A percentile compares a stretch with the other conserved stretches of the same genome.
phyloP scores from a whole-genome alignment of 2,113 vertebrate species.

The Bostrychus sinensis region DNA sequence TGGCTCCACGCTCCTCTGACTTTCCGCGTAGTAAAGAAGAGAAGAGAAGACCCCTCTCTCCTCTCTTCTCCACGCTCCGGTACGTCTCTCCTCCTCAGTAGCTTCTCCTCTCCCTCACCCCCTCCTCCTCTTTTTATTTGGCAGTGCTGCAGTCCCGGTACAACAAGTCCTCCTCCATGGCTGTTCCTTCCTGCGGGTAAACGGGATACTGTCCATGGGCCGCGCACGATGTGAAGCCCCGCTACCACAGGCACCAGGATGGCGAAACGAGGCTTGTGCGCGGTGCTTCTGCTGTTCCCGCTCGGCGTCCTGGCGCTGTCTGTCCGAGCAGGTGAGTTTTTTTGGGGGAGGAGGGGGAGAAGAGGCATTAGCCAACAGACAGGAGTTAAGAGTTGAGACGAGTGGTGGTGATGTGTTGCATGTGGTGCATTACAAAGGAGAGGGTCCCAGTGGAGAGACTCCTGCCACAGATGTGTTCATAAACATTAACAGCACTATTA shows the following conservation, averaged over 20 bases:
- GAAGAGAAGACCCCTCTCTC: constrained; percentile 7
- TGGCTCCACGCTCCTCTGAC: constrained; percentile 34
- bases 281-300: constrained; percentile 69
- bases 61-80: neutral
- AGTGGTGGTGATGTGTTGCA: constrained; percentile 1
- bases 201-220: constrained; percentile 73
- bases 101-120: neutral
- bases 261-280: constrained; percentile 68
- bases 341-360: constrained; percentile 50
- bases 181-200: constrained; percentile 43
- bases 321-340: constrained; percentile 77
- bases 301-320: constrained; percentile 70
- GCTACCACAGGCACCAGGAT: constrained; percentile 78
- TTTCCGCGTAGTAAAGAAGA: constrained; percentile 35
- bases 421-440: neutral
- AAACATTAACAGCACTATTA: neutral
- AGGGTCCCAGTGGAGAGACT: neutral
- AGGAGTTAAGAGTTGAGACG: neutral
- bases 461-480: neutral
- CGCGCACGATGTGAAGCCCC: constrained; percentile 76
- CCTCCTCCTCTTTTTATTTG: constrained; percentile 12
- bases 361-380: constrained; percentile 11
- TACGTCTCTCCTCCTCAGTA: neutral
- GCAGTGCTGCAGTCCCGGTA: constrained; percentile 57
- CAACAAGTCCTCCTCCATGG: constrained; percentile 54